Evolutionary conservation across 2,113 vertebrate species (phyloP).

Genomic region (Pyrgilauda ruficollis): DNA sequence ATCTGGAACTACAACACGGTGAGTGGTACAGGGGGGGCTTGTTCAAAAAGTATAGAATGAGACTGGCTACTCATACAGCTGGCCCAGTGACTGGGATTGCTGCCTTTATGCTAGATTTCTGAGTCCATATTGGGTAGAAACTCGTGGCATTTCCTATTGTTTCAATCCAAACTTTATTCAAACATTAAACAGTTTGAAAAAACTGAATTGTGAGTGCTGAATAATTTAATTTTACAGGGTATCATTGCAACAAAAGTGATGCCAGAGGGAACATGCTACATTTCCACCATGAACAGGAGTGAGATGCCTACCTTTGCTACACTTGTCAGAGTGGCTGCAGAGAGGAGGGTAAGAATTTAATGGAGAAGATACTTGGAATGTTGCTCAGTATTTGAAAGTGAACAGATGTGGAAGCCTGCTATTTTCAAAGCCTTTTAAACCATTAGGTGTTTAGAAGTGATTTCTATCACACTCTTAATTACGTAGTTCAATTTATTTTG

Average conservation of each 20-base stretch:
- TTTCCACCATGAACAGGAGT: not conserved
- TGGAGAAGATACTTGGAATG: not conserved
- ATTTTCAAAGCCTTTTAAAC: not conserved
- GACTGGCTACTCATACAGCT: not conserved
- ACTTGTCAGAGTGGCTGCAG: not conserved
- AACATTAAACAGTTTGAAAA: not conserved
- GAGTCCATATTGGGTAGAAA: not conserved
- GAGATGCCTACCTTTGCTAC: not conserved
- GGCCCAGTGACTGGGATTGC: fast-evolving
- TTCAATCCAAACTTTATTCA: not conserved
- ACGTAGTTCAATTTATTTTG: not conserved
- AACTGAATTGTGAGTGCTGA: too few species aligned
- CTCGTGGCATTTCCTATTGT: fast-evolving
- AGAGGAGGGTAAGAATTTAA: not conserved
- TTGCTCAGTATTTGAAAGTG: not conserved
- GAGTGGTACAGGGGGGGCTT: not conserved
- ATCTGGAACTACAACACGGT: slow-evolving; percentile 48
- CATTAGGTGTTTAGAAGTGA: not conserved
- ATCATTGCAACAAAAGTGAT: not conserved
- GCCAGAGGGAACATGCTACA: not conserved
- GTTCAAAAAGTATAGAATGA: fast-evolving
- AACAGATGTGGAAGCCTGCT: not conserved
- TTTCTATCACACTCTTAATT: not conserved
- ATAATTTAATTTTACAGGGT: not conserved
- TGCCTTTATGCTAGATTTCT: too few species aligned